phyloP scores from a whole-genome alignment of 2,797 vertebrate species.

The Typhlichthys subterraneus region DNA sequence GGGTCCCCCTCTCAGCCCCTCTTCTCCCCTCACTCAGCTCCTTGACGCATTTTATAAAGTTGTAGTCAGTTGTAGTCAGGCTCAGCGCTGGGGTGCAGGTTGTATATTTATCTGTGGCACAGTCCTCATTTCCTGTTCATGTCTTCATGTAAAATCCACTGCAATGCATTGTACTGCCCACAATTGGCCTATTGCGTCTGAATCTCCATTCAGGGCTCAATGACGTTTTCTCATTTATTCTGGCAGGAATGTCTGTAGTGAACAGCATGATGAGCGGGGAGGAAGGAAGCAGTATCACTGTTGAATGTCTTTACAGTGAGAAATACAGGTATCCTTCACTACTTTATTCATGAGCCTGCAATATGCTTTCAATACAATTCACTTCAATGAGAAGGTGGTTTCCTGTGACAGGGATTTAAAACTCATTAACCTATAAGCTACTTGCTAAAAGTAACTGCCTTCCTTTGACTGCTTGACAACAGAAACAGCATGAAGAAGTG shows the following conservation, averaged over 20 bases:
- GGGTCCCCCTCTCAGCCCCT: too few relatives aligned
- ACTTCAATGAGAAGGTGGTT: neutral
- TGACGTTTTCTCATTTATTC: neutral
- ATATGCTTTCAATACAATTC: neutral
- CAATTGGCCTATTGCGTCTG: neutral
- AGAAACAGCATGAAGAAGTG: slow-evolving; percentile 75
- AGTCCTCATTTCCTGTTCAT: too few relatives aligned
- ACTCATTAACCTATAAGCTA: neutral
- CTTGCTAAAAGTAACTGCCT: slow-evolving; percentile 8
- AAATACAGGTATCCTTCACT: slow-evolving; percentile 59
- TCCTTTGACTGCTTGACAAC: slow-evolving; percentile 42
- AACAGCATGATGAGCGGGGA: slow-evolving; percentile 59
- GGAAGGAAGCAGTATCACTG: slow-evolving; percentile 61
- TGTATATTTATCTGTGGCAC: too few relatives aligned
- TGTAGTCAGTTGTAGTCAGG: too few relatives aligned
- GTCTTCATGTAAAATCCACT: too few relatives aligned
- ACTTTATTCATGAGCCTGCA: neutral
- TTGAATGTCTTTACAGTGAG: slow-evolving; percentile 61
- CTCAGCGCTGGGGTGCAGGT: too few relatives aligned
- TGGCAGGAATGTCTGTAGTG: slow-evolving; percentile 63
- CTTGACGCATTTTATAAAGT: too few relatives aligned
- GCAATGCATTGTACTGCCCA: neutral
- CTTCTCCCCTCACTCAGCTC: too few relatives aligned
- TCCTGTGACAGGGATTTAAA: neutral
- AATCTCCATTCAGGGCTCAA: neutral